Evolutionary conservation across 2,888 invertebrate genomes (phyloP).

Genomic region (Tetranychus truncatus): DNA sequence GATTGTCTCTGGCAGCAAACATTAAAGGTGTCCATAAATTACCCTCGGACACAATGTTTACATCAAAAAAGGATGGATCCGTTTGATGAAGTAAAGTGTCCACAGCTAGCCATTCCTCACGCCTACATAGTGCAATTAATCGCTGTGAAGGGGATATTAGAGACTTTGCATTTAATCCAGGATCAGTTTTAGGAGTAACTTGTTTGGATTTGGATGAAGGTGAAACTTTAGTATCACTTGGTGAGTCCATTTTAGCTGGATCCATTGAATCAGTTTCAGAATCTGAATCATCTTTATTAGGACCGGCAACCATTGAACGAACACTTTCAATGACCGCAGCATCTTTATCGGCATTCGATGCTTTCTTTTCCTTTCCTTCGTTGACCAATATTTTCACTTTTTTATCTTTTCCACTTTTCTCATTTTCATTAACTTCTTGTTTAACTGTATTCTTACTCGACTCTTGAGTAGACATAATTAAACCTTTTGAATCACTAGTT

Average conservation of each 20-base stretch:
- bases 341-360: no score
- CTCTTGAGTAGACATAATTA: background rate
- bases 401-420: background rate
- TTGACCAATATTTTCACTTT: background rate
- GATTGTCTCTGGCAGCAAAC: conserved; percentile 88
- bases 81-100: conserved; percentile 20
- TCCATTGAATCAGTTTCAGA: conserved; percentile 1
- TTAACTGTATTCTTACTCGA: background rate
- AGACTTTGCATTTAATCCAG: background rate
- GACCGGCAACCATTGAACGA: background rate
- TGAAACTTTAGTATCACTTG: background rate
- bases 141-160: background rate
- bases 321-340: background rate
- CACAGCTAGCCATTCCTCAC: conserved; percentile 26
- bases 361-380: background rate
- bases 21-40: conserved; percentile 66
- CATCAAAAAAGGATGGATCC: conserved; percentile 12
- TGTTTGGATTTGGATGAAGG: background rate
- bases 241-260: background rate
- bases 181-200: background rate
- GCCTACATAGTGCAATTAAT: conserved; percentile 19
- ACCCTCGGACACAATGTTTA: conserved; percentile 31
- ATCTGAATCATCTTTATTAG: background rate
- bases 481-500: background rate
- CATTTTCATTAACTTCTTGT: background rate